Evolutionary conservation across 2,888 invertebrate species (phyloP).

Genomic region (Nudaria mundana): DNA sequence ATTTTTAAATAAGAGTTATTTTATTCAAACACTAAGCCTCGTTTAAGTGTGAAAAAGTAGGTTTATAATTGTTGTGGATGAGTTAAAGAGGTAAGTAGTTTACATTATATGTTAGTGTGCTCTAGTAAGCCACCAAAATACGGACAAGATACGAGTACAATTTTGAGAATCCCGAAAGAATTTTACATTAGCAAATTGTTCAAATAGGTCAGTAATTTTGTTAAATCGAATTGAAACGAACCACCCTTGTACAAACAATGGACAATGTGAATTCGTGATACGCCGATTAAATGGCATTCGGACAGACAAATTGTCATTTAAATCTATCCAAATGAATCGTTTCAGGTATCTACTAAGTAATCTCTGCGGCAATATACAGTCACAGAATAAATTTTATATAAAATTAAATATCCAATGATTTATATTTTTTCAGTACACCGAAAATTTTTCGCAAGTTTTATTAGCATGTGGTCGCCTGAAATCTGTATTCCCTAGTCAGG

Average conservation of each 20-base stretch:
- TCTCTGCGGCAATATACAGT: constrained; percentile 30
- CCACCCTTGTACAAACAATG: constrained; percentile 23
- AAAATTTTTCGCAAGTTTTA: constrained; percentile 12
- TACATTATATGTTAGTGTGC: too few species aligned
- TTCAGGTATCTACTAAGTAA: constrained; percentile 30
- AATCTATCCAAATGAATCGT: constrained; percentile 50
- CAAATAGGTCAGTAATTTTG: too few species aligned
- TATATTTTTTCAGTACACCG: constrained; percentile 22
- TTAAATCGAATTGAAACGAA: constrained; percentile 22
- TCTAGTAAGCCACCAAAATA: too few species aligned
- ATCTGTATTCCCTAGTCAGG: constrained; percentile 41
- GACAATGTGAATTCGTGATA: constrained; percentile 39
- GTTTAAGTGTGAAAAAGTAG: too few species aligned
- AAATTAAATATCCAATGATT: constrained; percentile 1
- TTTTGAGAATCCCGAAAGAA: too few species aligned
- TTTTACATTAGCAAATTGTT: too few species aligned
- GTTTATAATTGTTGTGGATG: too few species aligned
- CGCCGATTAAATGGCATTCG: constrained; percentile 38
- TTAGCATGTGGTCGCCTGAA: constrained; percentile 34
- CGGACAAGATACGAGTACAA: too few species aligned
- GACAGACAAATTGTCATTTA: constrained; percentile 49
- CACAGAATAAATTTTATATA: constrained; percentile 26
- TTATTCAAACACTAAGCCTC: too few species aligned
- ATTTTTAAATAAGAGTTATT: too few species aligned
- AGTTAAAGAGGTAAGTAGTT: too few species aligned